A percentile compares a stretch with the other conserved stretches of the same genome.
Evolutionary conservation across 1,140 invertebrate genomes (phyloP).

Genomic region (Antheraea mylitta): DNA sequence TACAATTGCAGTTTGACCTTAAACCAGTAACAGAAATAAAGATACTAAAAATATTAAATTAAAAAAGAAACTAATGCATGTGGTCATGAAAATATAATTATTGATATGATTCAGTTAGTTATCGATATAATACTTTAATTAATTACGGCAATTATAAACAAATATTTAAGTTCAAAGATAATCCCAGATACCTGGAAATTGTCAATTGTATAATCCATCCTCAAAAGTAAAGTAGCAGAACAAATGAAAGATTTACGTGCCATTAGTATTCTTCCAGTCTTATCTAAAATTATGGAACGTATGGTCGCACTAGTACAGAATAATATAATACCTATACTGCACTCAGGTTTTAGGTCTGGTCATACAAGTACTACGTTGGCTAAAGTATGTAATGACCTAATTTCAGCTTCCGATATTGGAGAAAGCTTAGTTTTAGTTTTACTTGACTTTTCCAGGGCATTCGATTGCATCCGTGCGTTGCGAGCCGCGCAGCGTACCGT

Average conservation of each 20-base stretch:
- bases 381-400: constrained; percentile 17
- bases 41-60: constrained; percentile 12
- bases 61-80: constrained; percentile 18
- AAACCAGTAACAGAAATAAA: too few species aligned
- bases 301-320: constrained; percentile 10
- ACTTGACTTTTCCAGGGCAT: too few species aligned
- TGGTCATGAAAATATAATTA: constrained; percentile 15
- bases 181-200: constrained; percentile 14
- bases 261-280: constrained; percentile 16
- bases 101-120: too few species aligned
- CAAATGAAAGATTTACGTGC: constrained; percentile 16
- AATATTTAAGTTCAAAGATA: background rate
- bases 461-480: too few species aligned
- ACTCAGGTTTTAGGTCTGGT: constrained; percentile 19
- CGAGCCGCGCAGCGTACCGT: too few species aligned
- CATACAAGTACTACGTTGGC: constrained; percentile 16
- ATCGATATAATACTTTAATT: background rate
- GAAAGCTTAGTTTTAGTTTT: constrained; percentile 17
- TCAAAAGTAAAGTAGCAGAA: constrained; percentile 7
- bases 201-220: constrained; percentile 12
- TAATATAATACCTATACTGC: constrained; percentile 10
- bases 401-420: constrained; percentile 10
- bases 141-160: constrained; percentile 11
- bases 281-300: constrained; percentile 19
- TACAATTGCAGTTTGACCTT: too few species aligned